Evolutionary conservation across 2,113 vertebrate genomes (phyloP).

Genomic region (Xenus cinereus): DNA sequence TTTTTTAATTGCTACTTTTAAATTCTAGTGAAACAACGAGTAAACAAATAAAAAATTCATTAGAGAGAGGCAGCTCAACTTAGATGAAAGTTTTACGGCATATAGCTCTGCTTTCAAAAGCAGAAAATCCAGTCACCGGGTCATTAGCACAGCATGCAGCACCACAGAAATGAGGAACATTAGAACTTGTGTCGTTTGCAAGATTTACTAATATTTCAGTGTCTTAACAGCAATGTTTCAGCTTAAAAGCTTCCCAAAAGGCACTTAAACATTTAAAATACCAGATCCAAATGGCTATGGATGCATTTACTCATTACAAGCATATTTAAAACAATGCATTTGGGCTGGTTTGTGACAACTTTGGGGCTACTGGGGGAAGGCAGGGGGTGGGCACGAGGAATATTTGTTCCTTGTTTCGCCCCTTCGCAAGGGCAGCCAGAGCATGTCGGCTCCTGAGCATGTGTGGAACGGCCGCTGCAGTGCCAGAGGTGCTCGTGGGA

Average conservation of each 20-base stretch:
- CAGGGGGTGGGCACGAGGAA: not conserved
- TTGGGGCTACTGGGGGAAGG: not conserved
- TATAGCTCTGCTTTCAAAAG: slow-evolving; percentile 68
- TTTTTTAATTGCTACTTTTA: slow-evolving; percentile 71
- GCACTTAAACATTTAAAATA: slow-evolving; percentile 25
- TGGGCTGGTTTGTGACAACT: not conserved
- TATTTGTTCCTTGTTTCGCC: not conserved
- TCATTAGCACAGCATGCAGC: slow-evolving; percentile 71
- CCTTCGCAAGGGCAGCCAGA: not conserved
- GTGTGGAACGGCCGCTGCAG: not conserved
- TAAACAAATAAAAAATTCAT: slow-evolving; percentile 84
- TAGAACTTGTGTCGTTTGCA: slow-evolving; percentile 22
- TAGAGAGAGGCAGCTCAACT: slow-evolving; percentile 71
- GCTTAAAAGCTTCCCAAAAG: slow-evolving; percentile 49
- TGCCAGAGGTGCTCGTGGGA: not conserved
- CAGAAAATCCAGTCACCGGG: slow-evolving; percentile 66
- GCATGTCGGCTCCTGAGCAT: not conserved
- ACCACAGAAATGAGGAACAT: slow-evolving; percentile 15
- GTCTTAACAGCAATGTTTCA: slow-evolving; percentile 46
- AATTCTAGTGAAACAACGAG: slow-evolving; percentile 70
- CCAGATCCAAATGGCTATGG: not conserved
- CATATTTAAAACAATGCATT: not conserved
- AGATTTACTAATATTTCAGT: slow-evolving; percentile 68
- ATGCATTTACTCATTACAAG: slow-evolving; percentile 15
- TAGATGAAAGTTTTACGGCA: slow-evolving; percentile 75